These are phyloP conservation scores for Petrophora chlorosata DNA, from an alignment of 2,888 invertebrate genomes.

Conservation along the genomic window DNA sequence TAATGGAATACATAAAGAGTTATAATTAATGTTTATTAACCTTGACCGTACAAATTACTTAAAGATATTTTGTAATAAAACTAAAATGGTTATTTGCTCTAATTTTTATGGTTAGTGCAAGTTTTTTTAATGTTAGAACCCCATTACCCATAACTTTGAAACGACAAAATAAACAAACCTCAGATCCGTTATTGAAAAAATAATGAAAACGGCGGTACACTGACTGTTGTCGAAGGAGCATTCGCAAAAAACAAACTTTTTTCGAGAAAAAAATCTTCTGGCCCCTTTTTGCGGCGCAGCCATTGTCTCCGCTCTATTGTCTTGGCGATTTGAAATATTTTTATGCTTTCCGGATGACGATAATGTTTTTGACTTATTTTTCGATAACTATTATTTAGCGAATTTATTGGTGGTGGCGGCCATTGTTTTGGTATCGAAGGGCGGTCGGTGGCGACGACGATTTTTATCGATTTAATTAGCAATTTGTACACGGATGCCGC, in stretches of 20 bases:
- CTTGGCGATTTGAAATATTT: conserved; percentile 80
- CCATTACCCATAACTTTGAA: conserved; percentile 63
- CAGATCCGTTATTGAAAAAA: conserved; percentile 73
- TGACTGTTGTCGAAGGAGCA: conserved; percentile 72
- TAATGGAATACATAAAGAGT: too few relatives aligned
- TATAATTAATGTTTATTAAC: too few relatives aligned
- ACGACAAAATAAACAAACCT: conserved; percentile 75
- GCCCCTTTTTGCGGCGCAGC: conserved; percentile 73
- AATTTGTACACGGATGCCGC: conserved; percentile 68
- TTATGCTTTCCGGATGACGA: conserved; percentile 81
- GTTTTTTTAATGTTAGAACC: conserved; percentile 52
- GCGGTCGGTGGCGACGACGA: conserved; percentile 37
- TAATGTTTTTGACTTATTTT: conserved; percentile 79
- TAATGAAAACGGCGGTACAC: conserved; percentile 66
- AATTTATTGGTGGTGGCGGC: conserved; percentile 68
- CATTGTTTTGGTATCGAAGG: conserved; percentile 53
- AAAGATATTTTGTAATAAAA: conserved; percentile 1
- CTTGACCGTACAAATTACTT: background rate
- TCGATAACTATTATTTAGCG: conserved; percentile 81
- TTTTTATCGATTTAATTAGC: conserved; percentile 58
- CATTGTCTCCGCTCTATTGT: conserved; percentile 81
- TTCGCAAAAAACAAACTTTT: conserved; percentile 73
- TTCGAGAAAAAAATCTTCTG: conserved; percentile 56
- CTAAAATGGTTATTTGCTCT: conserved; percentile 21
- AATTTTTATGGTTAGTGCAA: conserved; percentile 31